Evolutionary conservation across 2,113 vertebrate species (phyloP), one percentile per base, ranked within the genome.

Genomic region (Chlorocebus sabaeus): DNA sequence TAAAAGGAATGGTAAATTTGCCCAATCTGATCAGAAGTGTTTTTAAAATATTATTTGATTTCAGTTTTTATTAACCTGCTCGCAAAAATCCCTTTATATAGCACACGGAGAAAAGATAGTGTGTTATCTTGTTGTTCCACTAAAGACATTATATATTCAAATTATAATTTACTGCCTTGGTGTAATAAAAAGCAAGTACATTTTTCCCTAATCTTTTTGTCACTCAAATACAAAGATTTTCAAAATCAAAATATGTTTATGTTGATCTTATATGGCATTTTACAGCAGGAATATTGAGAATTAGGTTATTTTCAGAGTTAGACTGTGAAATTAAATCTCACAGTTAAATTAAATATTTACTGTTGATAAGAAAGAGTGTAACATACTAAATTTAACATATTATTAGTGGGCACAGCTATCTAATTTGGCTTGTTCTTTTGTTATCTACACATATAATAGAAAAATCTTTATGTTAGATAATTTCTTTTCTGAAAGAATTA

Each of bases 11-110:
- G 55, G 38, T 80, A 85, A 80, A 13, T 95, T 79, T 59, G 48
- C 9, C 22, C 22, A 48, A 20, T 68, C 10, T 73, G 30, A 91
- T 79, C 2, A 83, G 50, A 84, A 80, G 25, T 76, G 40, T 43
- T 89, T 75, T 89, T 32, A 23, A 95, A 88, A 92, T 90, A 16
- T 78, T 92, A 86, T 50, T 68, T 79, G 89, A 92, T 25, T 92
- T 80, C 40, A 25, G 43, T 70, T 81, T 90, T 38, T 50, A 76
- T 90, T 64, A 85, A 90, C 2, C 3, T 68, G n/a, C 30, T 68
- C 27, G 22, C 5, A 48, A 11, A 80, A 96, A 89, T 59, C 3
- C 2, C 14, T 90, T 52, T 22, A 2, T 23, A 67, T 57, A 64
- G 45, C 35, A 73, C 12, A 57, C 6, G 68, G 12, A 78, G 13